phyloP scores from a whole-genome alignment of 2,797 vertebrate species.

The Tamandua tetradactyla region DNA sequence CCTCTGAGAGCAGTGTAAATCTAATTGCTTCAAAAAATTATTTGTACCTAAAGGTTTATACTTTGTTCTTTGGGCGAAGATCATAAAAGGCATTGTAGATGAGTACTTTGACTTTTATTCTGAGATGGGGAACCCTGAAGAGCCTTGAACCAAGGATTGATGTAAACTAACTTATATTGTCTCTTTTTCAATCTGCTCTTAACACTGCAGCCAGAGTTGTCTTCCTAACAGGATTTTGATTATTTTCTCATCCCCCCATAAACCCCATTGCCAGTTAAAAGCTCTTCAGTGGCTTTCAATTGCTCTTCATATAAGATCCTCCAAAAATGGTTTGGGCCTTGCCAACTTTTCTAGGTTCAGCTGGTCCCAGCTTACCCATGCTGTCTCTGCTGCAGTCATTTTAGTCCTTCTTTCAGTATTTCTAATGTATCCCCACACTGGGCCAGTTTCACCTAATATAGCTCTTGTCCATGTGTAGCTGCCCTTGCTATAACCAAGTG shows the following conservation, averaged over 20 bases:
- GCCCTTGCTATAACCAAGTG: background rate
- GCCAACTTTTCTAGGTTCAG: background rate
- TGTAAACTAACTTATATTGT: background rate
- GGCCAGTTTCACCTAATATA: background rate
- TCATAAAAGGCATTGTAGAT: background rate
- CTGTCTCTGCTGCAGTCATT: background rate
- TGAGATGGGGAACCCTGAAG: background rate
- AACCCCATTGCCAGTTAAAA: background rate
- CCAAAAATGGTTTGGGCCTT: background rate
- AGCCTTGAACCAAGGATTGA: background rate
- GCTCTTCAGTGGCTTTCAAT: background rate
- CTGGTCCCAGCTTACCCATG: background rate
- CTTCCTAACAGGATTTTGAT: background rate
- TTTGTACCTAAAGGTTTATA: background rate
- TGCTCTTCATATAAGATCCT: background rate
- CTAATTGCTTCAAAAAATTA: background rate
- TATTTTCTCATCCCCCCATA: background rate
- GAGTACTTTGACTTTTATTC: background rate
- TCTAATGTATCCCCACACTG: background rate
- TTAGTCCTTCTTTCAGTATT: background rate
- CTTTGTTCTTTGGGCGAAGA: background rate
- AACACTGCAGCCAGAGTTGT: background rate
- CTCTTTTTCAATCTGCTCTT: background rate
- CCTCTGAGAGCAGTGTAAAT: background rate
- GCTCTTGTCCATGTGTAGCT: background rate